Evolutionary conservation across 2,797 vertebrate species (phyloP).

Genomic region (Chromobotia macracanthus): DNA sequence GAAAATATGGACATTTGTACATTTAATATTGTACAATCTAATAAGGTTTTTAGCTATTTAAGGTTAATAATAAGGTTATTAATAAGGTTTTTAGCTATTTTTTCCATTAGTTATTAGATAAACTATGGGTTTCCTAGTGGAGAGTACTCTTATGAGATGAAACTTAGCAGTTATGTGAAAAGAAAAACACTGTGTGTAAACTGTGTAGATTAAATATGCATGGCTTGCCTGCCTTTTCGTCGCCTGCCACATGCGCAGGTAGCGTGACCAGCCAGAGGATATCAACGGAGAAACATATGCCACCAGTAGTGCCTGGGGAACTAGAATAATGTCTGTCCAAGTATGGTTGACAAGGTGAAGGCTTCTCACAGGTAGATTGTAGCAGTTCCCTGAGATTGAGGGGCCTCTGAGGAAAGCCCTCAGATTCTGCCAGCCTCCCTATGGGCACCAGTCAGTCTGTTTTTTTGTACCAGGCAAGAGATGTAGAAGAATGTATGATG

Average conservation of each 20-base stretch:
- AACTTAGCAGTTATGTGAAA: conserved; percentile 45
- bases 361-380: conserved; percentile 46
- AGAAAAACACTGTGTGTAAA: conserved; percentile 10
- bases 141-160: conserved; percentile 28
- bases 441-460: conserved; percentile 13
- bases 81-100: neutral
- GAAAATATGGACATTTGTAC: neutral
- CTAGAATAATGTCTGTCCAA: conserved; percentile 55
- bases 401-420: conserved; percentile 44
- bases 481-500: conserved; percentile 44
- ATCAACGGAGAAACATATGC: conserved; percentile 56
- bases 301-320: conserved; percentile 53
- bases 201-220: conserved; percentile 59
- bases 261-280: conserved; percentile 59
- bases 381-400: conserved; percentile 43
- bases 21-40: neutral
- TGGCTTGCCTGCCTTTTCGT: conserved; percentile 39
- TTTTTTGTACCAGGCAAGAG: conserved; percentile 34
- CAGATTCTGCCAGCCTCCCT: conserved; percentile 29
- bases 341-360: conserved; percentile 59
- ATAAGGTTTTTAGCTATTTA: neutral
- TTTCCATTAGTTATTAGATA: neutral
- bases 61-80: too few species aligned
- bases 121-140: neutral
- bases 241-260: conserved; percentile 55